Conservation (phyloP, 2,888 invertebrate species). For the Oligia latruncula region DNA sequence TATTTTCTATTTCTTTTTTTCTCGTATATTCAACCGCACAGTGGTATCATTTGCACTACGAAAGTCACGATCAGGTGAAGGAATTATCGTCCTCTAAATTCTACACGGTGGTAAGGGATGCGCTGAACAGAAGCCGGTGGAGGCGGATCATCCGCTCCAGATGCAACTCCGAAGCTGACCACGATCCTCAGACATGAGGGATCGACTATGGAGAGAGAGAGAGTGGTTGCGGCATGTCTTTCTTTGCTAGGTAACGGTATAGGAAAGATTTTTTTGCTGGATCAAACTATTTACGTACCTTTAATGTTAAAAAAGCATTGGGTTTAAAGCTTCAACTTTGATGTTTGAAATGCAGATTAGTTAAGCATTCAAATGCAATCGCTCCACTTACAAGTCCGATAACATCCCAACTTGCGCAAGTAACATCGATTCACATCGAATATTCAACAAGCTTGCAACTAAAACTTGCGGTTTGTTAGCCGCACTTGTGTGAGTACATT, state of each 20-base stretch:
- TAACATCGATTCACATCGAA: conserved; percentile 18
- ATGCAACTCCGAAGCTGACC: no score
- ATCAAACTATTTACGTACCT: neutral
- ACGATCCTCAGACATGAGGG: no score
- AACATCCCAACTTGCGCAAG: conserved; percentile 34
- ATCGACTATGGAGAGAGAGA: no score
- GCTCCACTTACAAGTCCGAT: conserved; percentile 9
- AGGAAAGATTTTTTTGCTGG: neutral
- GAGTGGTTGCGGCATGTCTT: no score
- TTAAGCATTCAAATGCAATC: conserved; percentile 21
- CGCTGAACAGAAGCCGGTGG: no score
- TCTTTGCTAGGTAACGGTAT: no score
- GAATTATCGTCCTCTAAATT: no score
- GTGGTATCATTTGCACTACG: neutral
- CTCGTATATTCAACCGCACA: neutral
- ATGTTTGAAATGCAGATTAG: neutral
- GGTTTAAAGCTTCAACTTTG: neutral
- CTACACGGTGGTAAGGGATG: no score
- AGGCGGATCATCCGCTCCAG: no score
- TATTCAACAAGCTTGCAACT: conserved; percentile 36
- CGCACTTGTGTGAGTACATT: conserved; percentile 9
- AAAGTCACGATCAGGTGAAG: no score
- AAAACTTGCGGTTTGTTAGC: conserved; percentile 38
- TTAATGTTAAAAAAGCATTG: no score
- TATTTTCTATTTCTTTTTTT: neutral